Base-by-base conservation (phyloP, 2,113 vertebrate species). In the Gobio gobio region DNA sequence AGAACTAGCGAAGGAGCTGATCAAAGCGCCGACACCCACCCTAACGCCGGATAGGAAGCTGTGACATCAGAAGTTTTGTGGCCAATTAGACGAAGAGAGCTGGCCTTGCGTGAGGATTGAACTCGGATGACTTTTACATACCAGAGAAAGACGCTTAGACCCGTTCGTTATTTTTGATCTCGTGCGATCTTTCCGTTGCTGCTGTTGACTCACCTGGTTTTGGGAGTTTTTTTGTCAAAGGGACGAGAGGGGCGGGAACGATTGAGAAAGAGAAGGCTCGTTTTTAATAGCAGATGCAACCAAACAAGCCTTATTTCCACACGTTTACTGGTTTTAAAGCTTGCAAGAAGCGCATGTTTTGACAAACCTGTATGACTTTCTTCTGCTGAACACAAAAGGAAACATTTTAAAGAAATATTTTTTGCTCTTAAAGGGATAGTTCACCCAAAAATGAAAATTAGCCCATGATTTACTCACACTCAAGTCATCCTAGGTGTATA, bases 41-140 rank as follows among this genome's bases (percentile, higher is more conserved):
- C 47, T 75, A 29, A 75, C 12, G 70, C 68, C 45, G 78, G 36
- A 73, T 81, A 24, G 33, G 63, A 85, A 10, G 26, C 73, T 61
- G 58, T 79, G 87, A 75, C 76, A 43, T 59, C 64, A 80, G 9
- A 86, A 64, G 82, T 84, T 47, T n/a, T 5, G 20, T n/a, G 45
- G 78, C 82, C 85, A 86, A 86, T 86, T 84, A 86, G 77, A 82
- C 45, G 51, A 22, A 75, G 45, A 78, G 73, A 36, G 45, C 80
- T 10, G 16, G 45, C 16, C 18, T 73, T 51, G 51, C 72, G 29
- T 43, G 16, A 22, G 51, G 80, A 40, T 22, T 78, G 58, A 75
- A 78, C 74, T 49, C n/a, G 0, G 59, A 49, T 64, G 74, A 74
- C 20, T 87, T 85, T 79, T 63, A 58, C 82, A 49, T 47, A 64